Conservation (phyloP, 1,140 invertebrate genomes). For the Amyelois transitella region DNA sequence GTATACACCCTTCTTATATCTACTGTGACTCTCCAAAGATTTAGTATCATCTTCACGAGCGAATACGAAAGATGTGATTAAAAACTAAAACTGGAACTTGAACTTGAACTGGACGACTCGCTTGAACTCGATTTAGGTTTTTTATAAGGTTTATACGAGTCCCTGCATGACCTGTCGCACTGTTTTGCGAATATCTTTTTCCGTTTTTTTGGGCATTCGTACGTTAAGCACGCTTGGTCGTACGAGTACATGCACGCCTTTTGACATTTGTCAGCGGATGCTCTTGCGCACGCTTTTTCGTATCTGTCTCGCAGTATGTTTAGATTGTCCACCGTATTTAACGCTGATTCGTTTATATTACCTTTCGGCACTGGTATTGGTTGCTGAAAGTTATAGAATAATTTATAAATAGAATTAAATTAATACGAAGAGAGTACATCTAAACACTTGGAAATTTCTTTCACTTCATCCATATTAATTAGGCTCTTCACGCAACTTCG, state of each 20-base stretch:
- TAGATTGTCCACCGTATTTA: neutral
- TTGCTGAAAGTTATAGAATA: neutral
- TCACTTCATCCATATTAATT: too few relatives aligned
- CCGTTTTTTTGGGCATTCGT: slow-evolving; percentile 15
- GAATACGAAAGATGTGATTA: too few relatives aligned
- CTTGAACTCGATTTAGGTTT: neutral
- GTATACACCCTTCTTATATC: too few relatives aligned
- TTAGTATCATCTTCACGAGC: too few relatives aligned
- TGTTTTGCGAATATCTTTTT: slow-evolving; percentile 17
- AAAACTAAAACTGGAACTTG: too few relatives aligned
- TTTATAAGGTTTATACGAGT: slow-evolving; percentile 7
- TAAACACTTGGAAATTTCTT: too few relatives aligned
- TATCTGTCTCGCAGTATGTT: slow-evolving; percentile 25
- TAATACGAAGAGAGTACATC: too few relatives aligned
- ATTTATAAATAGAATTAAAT: too few relatives aligned
- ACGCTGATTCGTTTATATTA: neutral
- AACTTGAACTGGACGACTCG: neutral
- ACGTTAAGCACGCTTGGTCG: slow-evolving; percentile 13
- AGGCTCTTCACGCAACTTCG: too few relatives aligned
- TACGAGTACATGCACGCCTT: slow-evolving; percentile 21
- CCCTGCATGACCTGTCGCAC: slow-evolving; percentile 26
- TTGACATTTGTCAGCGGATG: slow-evolving; percentile 26
- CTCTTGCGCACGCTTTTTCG: slow-evolving; percentile 25
- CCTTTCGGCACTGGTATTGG: neutral
- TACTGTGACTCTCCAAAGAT: too few relatives aligned